Conservation (phyloP, 2,113 vertebrate genomes). For the Gavialis gangeticus region DNA sequence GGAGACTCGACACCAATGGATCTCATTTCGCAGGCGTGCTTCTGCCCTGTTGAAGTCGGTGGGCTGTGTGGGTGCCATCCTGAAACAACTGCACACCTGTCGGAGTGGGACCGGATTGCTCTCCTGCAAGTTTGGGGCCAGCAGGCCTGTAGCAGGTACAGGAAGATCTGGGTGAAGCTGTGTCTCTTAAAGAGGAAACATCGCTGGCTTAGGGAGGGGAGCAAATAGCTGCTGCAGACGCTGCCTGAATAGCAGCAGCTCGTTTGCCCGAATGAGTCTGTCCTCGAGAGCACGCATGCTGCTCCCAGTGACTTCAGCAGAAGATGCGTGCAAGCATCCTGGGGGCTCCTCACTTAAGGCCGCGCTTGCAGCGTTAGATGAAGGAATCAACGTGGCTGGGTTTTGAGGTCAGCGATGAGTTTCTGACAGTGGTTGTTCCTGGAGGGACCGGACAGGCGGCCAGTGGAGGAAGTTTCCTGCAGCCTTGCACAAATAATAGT, state of each 20-base stretch:
- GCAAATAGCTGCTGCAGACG: neutral
- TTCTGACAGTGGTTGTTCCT: neutral
- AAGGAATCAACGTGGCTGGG: neutral
- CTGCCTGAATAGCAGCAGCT: neutral
- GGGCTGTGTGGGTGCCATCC: no score
- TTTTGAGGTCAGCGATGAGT: neutral
- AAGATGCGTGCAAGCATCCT: neutral
- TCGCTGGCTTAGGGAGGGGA: neutral
- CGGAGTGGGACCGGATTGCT: no score
- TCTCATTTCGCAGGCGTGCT: no score
- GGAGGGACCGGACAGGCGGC: neutral
- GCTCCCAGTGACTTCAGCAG: neutral
- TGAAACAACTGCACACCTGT: no score
- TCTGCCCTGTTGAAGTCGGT: no score
- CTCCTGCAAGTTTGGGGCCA: no score
- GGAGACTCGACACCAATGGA: no score
- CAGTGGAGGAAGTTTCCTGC: neutral
- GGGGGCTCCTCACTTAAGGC: neutral
- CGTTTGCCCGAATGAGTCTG: neutral
- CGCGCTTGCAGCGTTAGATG: neutral
- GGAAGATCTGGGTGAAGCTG: no score
- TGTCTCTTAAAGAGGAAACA: neutral
- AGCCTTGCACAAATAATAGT: neutral
- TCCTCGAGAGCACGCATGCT: rapidly evolving
- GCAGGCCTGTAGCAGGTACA: no score